Percentiles rank a stretch among this genome's conserved stretches.
These are phyloP conservation scores for Heliconius congener DNA, from an alignment of 1,140 invertebrate species.

Conservation along the genomic window DNA sequence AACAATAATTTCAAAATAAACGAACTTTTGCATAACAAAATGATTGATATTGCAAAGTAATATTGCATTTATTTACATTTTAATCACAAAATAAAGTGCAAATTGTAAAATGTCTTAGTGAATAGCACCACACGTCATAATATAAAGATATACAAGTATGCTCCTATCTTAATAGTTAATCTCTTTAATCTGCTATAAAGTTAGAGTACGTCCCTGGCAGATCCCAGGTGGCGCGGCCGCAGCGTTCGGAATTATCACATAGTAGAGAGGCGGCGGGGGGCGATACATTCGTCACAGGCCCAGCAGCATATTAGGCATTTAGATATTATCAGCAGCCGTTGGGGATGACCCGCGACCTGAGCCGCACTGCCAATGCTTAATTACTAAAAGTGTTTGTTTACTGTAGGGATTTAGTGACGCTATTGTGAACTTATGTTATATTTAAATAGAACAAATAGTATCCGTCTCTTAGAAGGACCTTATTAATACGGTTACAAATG, in stretches of 20 bases:
- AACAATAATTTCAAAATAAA: too few relatives aligned
- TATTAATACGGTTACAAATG: neutral
- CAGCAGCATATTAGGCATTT: slow-evolving; percentile 81
- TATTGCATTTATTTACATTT: too few relatives aligned
- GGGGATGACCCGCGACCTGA: slow-evolving; percentile 75
- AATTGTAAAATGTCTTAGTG: neutral
- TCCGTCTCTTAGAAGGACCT: neutral
- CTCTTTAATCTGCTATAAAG: neutral
- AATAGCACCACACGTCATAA: neutral
- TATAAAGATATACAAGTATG: neutral
- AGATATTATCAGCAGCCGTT: slow-evolving; percentile 77
- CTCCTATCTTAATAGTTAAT: neutral
- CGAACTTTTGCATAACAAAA: too few relatives aligned
- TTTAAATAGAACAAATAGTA: slow-evolving; percentile 10
- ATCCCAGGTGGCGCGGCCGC: slow-evolving; percentile 80
- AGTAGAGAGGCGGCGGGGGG: slow-evolving; percentile 63
- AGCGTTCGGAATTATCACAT: slow-evolving; percentile 81
- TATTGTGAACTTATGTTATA: neutral
- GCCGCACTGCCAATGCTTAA: slow-evolving; percentile 71
- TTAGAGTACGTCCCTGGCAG: slow-evolving; percentile 64
- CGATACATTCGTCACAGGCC: slow-evolving; percentile 79
- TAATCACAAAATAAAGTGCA: too few relatives aligned
- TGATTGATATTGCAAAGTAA: too few relatives aligned
- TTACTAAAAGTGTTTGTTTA: slow-evolving; percentile 77
- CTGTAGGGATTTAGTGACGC: slow-evolving; percentile 42